A percentile compares a stretch with the other conserved stretches of the same genome.
These are phyloP conservation scores for Epinephelus fuscoguttatus DNA, from an alignment of 2,113 vertebrate species.

Conservation along the genomic window DNA sequence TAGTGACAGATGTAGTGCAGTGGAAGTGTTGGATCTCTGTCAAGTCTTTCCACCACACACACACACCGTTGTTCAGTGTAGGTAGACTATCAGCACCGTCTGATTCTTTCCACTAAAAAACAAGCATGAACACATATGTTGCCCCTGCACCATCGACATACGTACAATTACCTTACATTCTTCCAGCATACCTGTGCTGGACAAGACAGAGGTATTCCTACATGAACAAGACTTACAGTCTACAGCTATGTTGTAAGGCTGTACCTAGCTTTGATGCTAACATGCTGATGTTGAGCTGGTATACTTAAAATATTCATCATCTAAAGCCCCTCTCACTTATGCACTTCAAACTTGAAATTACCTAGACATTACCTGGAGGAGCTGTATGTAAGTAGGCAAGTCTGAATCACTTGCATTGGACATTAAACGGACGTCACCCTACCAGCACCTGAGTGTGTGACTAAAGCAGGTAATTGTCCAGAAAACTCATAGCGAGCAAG, in stretches of 20 bases:
- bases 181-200: not conserved
- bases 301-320: not conserved
- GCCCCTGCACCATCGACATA: not conserved
- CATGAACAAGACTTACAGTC: not conserved
- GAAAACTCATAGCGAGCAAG: too few species aligned
- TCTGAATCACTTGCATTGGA: too few species aligned
- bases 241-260: not conserved
- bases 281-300: not conserved
- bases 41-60: not conserved
- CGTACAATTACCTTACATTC: not conserved
- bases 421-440: too few species aligned
- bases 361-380: too few species aligned
- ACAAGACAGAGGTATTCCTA: not conserved
- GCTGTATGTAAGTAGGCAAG: too few species aligned
- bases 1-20: not conserved
- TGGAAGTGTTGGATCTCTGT: not conserved
- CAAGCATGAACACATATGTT: not conserved
- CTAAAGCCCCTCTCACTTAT: not conserved
- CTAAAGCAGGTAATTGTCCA: too few species aligned
- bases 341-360: too few species aligned
- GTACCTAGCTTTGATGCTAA: not conserved
- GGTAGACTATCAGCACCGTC: not conserved
- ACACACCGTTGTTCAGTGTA: not conserved
- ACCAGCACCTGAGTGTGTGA: too few species aligned
- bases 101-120: constrained; percentile 3